Conservation (phyloP, 1,140 invertebrate species). For the Ylistrum balloti region DNA sequence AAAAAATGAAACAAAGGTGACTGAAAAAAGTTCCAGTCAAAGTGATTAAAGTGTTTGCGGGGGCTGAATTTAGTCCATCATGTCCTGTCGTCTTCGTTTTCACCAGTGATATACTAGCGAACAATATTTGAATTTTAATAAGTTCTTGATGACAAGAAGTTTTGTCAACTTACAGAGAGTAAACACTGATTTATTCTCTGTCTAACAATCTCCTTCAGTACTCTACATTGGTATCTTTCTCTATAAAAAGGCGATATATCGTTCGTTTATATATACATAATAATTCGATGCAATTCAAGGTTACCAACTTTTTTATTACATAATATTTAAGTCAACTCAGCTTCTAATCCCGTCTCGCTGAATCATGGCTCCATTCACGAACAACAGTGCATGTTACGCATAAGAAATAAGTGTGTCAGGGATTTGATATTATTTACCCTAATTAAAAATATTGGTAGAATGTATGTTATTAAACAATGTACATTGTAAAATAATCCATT, state of each 20-base stretch:
- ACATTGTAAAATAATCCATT: too few relatives aligned
- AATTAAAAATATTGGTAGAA: too few relatives aligned
- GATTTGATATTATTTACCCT: neutral
- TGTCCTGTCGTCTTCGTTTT: neutral
- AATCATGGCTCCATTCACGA: neutral
- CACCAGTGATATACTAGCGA: neutral
- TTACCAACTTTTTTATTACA: too few relatives aligned
- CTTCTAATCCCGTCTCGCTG: neutral
- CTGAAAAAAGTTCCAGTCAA: neutral
- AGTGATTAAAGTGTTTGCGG: neutral
- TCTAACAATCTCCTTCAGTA: neutral
- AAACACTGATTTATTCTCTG: neutral
- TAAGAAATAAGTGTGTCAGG: neutral
- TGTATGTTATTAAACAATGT: too few relatives aligned
- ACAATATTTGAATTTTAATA: neutral
- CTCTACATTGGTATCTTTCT: too few relatives aligned
- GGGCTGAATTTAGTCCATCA: neutral
- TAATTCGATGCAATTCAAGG: too few relatives aligned
- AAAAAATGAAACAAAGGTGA: neutral
- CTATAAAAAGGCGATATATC: too few relatives aligned
- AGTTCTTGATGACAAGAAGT: neutral
- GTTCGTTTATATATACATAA: too few relatives aligned
- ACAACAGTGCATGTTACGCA: neutral
- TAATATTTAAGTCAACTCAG: neutral
- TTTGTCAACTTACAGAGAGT: neutral